phyloP scores from a whole-genome alignment of 2,113 vertebrate species.

The Agapornis roseicollis region DNA sequence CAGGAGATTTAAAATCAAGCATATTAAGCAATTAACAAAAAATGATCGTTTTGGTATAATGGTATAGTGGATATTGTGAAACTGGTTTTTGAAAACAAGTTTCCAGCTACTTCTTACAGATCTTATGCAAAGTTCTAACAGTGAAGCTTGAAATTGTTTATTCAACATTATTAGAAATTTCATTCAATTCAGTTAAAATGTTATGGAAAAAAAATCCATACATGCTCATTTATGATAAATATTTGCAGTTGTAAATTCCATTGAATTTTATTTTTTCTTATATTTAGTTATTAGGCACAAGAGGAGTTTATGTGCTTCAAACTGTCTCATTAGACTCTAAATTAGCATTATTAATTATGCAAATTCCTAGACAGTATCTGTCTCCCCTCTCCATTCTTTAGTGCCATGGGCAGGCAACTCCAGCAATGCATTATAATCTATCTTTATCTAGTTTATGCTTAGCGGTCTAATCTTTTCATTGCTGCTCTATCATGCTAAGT shows the following conservation, averaged over 20 bases:
- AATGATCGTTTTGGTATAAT: not conserved
- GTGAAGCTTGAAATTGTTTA: conserved; percentile 19
- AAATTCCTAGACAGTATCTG: conserved; percentile 23
- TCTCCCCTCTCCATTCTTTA: conserved; percentile 23
- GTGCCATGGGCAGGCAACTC: conserved; percentile 80
- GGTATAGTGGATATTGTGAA: not conserved
- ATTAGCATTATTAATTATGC: conserved; percentile 52
- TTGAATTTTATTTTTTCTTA: not conserved
- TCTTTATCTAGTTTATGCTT: conserved; percentile 37
- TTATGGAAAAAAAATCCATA: conserved; percentile 29
- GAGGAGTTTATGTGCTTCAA: conserved; percentile 21
- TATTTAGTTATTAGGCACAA: conserved; percentile 42
- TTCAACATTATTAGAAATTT: conserved; percentile 18
- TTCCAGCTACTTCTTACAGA: not conserved
- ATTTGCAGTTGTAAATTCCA: conserved; percentile 24
- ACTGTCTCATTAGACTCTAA: conserved; percentile 41
- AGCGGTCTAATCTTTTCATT: conserved; percentile 31
- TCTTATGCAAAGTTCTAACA: not conserved
- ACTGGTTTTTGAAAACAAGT: not conserved
- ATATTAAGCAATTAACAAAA: conserved; percentile 13
- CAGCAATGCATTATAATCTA: conserved; percentile 68
- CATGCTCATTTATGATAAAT: conserved; percentile 17
- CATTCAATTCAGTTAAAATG: not conserved
- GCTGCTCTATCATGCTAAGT: conserved; percentile 22
- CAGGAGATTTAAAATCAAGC: conserved; percentile 12